A percentile compares a stretch with the other conserved stretches of the same genome.
Evolutionary conservation across 2,797 vertebrate species (phyloP).

Genomic region (Sus cebifrons): DNA sequence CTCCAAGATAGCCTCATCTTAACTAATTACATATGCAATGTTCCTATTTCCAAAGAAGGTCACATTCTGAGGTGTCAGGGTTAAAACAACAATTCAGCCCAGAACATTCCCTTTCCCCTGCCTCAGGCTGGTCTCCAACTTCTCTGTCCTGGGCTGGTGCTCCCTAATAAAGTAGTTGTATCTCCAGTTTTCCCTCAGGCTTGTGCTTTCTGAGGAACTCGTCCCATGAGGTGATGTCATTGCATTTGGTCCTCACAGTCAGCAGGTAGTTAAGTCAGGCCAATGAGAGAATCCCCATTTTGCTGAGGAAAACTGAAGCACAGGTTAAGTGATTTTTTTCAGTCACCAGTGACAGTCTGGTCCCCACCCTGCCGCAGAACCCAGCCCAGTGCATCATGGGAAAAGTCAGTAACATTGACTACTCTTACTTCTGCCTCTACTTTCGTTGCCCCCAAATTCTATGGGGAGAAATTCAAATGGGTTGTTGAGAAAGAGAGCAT

Average conservation of each 20-base stretch:
- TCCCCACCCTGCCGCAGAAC: neutral
- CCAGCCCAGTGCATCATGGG: neutral
- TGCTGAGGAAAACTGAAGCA: neutral
- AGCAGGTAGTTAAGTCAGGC: neutral
- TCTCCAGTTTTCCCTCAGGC: neutral
- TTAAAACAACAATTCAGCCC: neutral
- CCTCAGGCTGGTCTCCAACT: neutral
- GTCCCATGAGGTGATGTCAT: neutral
- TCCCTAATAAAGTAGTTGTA: neutral
- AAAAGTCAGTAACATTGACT: neutral
- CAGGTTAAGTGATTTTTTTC: neutral
- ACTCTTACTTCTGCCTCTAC: neutral
- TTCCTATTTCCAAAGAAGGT: constrained; percentile 29
- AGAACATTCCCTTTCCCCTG: neutral
- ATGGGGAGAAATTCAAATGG: neutral
- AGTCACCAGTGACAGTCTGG: neutral
- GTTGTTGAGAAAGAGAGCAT: neutral
- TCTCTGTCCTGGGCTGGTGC: neutral
- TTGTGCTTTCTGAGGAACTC: neutral
- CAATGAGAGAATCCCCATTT: neutral
- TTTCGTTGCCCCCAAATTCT: neutral
- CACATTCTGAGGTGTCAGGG: neutral
- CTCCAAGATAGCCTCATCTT: neutral
- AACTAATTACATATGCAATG: neutral
- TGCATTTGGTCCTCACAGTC: neutral